Conservation (phyloP, 2,797 vertebrate genomes). For the Tadarida brasiliensis region DNA sequence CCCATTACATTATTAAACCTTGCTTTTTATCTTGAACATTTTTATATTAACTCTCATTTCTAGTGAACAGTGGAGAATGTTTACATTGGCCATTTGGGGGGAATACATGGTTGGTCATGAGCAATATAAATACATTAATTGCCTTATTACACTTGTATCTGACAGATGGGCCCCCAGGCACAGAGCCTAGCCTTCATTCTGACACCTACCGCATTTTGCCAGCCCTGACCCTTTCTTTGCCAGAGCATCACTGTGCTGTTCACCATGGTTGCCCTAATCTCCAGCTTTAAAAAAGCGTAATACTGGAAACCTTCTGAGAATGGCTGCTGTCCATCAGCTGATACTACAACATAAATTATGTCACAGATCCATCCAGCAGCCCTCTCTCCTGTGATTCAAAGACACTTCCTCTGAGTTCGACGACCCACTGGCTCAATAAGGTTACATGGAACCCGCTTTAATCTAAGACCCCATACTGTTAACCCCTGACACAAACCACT, state of each 20-base stretch:
- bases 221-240: slow-evolving; percentile 73
- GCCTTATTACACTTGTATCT: slow-evolving; percentile 76
- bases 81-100: slow-evolving; percentile 68
- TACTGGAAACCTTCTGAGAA: slow-evolving; percentile 79
- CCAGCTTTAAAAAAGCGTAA: slow-evolving; percentile 76
- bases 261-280: slow-evolving; percentile 79
- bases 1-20: not conserved
- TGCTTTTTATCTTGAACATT: slow-evolving; percentile 31
- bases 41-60: slow-evolving; percentile 44
- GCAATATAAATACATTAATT: slow-evolving; percentile 80
- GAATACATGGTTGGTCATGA: slow-evolving; percentile 61
- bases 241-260: slow-evolving; percentile 68
- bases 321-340: slow-evolving; percentile 73
- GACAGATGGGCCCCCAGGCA: slow-evolving; percentile 84
- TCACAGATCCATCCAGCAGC: slow-evolving; percentile 54
- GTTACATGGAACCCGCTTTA: slow-evolving; percentile 66
- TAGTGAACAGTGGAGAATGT: slow-evolving; percentile 26
- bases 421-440: slow-evolving; percentile 66
- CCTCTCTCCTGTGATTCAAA: slow-evolving; percentile 66
- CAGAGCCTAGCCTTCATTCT: slow-evolving; percentile 82
- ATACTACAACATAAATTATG: slow-evolving; percentile 64
- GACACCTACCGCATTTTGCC: slow-evolving; percentile 81
- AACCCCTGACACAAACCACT: slow-evolving; percentile 59
- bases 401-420: slow-evolving; percentile 60
- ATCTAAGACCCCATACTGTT: slow-evolving; percentile 43